Percentiles rank a stretch among this genome's conserved stretches.
Conservation (phyloP, 2,113 vertebrate species). For the Caranx melampygus region DNA sequence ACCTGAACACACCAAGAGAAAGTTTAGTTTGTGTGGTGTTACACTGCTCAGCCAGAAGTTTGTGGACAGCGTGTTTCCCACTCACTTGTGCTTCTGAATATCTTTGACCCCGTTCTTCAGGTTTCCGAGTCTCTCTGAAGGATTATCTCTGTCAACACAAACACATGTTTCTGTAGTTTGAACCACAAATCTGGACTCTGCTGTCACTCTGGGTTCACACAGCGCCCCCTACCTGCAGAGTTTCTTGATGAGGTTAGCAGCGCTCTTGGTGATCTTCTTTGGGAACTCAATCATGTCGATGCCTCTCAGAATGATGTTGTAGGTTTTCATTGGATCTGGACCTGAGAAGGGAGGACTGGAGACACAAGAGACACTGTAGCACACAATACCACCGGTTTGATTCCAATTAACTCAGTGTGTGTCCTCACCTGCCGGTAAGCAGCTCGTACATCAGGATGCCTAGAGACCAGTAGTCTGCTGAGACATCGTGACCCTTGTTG, state of each 20-base stretch:
- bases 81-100: slow-evolving; percentile 99
- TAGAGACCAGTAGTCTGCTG: slow-evolving; percentile 98
- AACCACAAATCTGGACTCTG: neutral
- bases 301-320: slow-evolving; percentile 96
- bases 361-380: neutral
- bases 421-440: slow-evolving; percentile 95
- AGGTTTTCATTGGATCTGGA: slow-evolving; percentile 98
- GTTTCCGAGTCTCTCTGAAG: slow-evolving; percentile 96
- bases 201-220: neutral
- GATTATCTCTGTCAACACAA: slow-evolving; percentile 88
- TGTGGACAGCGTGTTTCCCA: slow-evolving; percentile 13
- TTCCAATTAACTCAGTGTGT: neutral
- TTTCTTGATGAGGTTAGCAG: slow-evolving; percentile 97
- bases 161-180: neutral
- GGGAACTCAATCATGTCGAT: slow-evolving; percentile 99
- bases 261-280: slow-evolving; percentile 98
- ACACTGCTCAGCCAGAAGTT: neutral
- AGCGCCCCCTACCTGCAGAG: slow-evolving; percentile 91
- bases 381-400: neutral
- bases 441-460: slow-evolving; percentile 99
- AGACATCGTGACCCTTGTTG: slow-evolving; percentile 98
- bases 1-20: slow-evolving; percentile 81
- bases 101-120: slow-evolving; percentile 98
- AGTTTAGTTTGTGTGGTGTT: neutral
- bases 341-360: slow-evolving; percentile 96